Conservation (phyloP, 1,140 invertebrate species). For the Metopolophium dirhodum region DNA sequence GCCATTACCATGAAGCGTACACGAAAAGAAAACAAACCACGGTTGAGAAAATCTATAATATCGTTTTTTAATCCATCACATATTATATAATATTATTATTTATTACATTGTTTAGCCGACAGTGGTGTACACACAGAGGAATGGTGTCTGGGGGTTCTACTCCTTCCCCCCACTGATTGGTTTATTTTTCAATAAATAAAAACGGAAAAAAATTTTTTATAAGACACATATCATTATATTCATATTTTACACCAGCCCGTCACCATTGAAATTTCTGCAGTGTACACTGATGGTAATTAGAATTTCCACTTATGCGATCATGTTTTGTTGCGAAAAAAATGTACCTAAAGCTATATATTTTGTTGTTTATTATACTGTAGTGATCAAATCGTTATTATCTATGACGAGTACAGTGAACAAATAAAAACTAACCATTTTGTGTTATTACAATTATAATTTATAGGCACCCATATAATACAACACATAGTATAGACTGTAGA, state of each 20-base stretch:
- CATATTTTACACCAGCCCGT: too few species aligned
- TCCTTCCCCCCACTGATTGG: too few species aligned
- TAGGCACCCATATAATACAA: neutral
- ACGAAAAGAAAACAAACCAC: neutral
- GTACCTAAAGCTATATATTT: neutral
- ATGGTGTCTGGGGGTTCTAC: too few species aligned
- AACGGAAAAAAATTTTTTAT: neutral
- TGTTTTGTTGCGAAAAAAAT: neutral
- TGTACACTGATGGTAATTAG: too few species aligned
- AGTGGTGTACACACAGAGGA: too few species aligned
- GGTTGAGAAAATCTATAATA: neutral
- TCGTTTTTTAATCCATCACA: neutral
- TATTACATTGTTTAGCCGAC: too few species aligned
- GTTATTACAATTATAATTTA: neutral
- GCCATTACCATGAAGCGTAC: neutral
- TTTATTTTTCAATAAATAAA: neutral
- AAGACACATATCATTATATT: too few species aligned
- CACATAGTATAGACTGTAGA: too few species aligned
- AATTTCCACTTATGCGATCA: neutral
- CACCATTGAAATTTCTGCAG: too few species aligned
- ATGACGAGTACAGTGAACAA: neutral
- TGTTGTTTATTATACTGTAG: neutral
- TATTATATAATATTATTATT: too few species aligned
- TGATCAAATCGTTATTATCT: neutral
- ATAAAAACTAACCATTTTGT: neutral